A percentile compares a stretch with the other conserved stretches of the same genome.
phyloP scores from a whole-genome alignment of 2,797 vertebrate genomes.

The Lateolabrax maculatus region DNA sequence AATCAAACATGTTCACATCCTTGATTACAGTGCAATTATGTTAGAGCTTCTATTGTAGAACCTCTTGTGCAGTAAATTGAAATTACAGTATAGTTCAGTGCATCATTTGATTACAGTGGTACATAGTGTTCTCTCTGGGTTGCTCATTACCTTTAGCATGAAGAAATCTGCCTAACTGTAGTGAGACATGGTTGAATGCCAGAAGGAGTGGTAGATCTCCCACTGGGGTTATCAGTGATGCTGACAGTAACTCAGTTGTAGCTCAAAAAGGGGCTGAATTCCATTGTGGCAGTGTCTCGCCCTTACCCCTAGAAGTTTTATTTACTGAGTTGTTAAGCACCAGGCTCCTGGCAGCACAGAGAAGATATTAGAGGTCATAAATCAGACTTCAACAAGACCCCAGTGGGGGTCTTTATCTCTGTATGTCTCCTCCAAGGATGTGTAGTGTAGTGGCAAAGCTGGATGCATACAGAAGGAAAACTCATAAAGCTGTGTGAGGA shows the following conservation, averaged over 20 bases:
- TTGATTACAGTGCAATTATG: conserved; percentile 28
- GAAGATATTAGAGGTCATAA: conserved; percentile 80
- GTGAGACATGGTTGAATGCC: conserved; percentile 34
- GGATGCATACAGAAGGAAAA: conserved; percentile 27
- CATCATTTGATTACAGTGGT: conserved; percentile 46
- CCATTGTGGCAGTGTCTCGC: conserved; percentile 65
- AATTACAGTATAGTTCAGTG: conserved; percentile 32
- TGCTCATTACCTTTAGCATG: conserved; percentile 36
- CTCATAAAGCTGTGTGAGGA: conserved; percentile 46
- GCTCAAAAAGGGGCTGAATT: conserved; percentile 66
- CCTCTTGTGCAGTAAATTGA: conserved; percentile 47
- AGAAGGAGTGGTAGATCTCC: conserved; percentile 31
- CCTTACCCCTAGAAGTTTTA: conserved; percentile 70
- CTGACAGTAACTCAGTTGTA: conserved; percentile 61
- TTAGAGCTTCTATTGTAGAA: not conserved
- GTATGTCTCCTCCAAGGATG: conserved; percentile 44
- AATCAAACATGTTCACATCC: conserved; percentile 24
- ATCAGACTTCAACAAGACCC: conserved; percentile 76
- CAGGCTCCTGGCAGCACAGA: conserved; percentile 66
- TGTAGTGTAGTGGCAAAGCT: conserved; percentile 42
- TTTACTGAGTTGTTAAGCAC: conserved; percentile 78
- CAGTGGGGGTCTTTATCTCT: conserved; percentile 66
- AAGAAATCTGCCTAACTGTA: conserved; percentile 26
- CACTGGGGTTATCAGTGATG: conserved; percentile 59
- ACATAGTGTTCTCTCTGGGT: conserved; percentile 4